These are phyloP conservation scores for Drosophila tanythrix DNA, from an alignment of 2,888 invertebrate genomes.

Conservation along the genomic window DNA sequence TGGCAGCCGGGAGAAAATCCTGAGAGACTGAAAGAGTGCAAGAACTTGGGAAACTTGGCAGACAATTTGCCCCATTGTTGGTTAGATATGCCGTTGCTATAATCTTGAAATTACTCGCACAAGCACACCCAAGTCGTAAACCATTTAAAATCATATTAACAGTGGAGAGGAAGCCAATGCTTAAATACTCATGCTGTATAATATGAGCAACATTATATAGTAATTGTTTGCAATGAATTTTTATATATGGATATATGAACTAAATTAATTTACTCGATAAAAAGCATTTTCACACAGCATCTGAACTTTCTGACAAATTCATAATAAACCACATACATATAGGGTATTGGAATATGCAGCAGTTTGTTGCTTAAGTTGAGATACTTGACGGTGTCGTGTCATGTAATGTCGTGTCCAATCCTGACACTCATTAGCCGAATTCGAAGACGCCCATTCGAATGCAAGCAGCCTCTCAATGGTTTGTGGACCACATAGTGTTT, in stretches of 20 bases:
- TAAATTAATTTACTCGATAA: background rate
- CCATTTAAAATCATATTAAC: constrained; percentile 60
- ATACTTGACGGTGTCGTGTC: constrained; percentile 45
- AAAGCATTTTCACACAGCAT: background rate
- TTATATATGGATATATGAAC: background rate
- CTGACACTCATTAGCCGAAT: constrained; percentile 57
- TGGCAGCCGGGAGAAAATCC: constrained; percentile 7
- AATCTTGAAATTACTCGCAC: constrained; percentile 47
- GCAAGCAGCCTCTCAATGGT: constrained; percentile 19
- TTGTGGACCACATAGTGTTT: constrained; percentile 29
- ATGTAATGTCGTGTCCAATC: constrained; percentile 52
- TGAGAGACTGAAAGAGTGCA: constrained; percentile 13
- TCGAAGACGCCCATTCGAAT: constrained; percentile 17
- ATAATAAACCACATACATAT: background rate
- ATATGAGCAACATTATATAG: background rate
- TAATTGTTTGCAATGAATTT: background rate
- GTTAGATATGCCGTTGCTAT: constrained; percentile 70
- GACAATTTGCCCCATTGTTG: constrained; percentile 45
- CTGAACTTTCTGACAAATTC: background rate
- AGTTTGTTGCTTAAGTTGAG: constrained; percentile 1
- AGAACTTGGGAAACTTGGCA: constrained; percentile 34
- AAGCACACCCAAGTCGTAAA: constrained; percentile 12
- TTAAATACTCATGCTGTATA: constrained; percentile 12
- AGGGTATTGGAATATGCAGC: background rate
- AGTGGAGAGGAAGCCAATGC: constrained; percentile 4